Percentiles rank a stretch among this genome's conserved stretches.
Conservation (phyloP, 1,140 invertebrate species). For the Aphelenchoides fujianensis region DNA sequence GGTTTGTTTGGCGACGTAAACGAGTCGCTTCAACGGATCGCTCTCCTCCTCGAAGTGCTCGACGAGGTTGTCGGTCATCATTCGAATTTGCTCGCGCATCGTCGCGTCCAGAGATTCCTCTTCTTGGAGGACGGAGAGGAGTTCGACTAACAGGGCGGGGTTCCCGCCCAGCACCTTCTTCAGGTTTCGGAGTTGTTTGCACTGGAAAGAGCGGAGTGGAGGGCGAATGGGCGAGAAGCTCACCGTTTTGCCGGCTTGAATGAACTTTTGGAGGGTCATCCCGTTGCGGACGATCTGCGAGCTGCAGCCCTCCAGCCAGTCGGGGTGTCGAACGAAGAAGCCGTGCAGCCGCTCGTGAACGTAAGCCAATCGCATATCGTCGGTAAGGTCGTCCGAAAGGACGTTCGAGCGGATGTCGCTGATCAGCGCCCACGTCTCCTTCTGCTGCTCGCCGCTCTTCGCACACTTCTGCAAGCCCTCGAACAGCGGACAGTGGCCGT, state of each 20-base stretch:
- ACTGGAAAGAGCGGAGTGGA: background rate
- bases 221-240: no score
- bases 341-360: background rate
- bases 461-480: slow-evolving; percentile 4
- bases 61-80: background rate
- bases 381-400: background rate
- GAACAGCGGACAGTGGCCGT: background rate
- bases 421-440: slow-evolving; percentile 1
- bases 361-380: background rate
- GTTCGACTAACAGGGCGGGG: background rate
- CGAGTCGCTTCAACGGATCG: background rate
- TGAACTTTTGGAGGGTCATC: background rate
- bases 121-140: background rate
- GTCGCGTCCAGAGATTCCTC: background rate
- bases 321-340: background rate
- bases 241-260: background rate
- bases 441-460: background rate
- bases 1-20: background rate
- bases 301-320: slow-evolving; percentile 1
- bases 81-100: background rate
- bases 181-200: slow-evolving; percentile 6
- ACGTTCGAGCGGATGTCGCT: slow-evolving; percentile 9
- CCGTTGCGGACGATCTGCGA: background rate
- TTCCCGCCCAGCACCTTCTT: background rate
- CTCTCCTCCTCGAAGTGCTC: background rate